Evolutionary conservation across 1,140 invertebrate genomes (phyloP).

Genomic region (Holotrichia oblita): DNA sequence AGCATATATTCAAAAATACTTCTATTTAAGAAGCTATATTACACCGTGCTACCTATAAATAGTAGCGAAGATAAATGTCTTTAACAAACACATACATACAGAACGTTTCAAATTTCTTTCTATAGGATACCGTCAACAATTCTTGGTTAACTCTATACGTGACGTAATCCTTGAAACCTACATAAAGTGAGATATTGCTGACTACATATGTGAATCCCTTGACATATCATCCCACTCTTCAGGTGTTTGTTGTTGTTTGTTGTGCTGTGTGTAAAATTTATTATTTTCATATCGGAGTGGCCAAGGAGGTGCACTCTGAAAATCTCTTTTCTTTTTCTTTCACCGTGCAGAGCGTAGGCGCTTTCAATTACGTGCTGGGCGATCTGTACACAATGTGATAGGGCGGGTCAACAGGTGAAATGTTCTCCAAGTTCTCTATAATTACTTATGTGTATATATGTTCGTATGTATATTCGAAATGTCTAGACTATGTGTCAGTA

Average conservation of each 20-base stretch:
- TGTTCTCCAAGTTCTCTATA: constrained; percentile 44
- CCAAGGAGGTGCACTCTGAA: neutral
- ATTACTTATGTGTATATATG: constrained; percentile 43
- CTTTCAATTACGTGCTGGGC: constrained; percentile 45
- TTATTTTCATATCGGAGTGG: constrained; percentile 4
- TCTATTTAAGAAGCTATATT: no score
- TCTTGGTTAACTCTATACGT: neutral
- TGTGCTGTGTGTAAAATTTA: constrained; percentile 28
- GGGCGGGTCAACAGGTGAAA: constrained; percentile 47
- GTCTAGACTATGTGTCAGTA: neutral
- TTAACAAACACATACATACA: no score
- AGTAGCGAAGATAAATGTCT: no score
- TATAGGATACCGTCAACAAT: no score
- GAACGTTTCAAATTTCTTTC: no score
- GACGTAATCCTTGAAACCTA: neutral
- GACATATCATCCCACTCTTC: neutral
- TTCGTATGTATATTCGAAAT: neutral
- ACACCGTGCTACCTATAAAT: no score
- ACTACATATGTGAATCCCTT: constrained; percentile 7
- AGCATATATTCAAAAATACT: no score
- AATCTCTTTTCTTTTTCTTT: constrained; percentile 3
- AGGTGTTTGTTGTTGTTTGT: constrained; percentile 20
- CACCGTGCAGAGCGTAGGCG: constrained; percentile 40
- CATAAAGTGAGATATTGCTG: constrained; percentile 2
- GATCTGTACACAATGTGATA: constrained; percentile 46